Evolutionary conservation across 2,797 vertebrate species (phyloP).

Genomic region (Girardinus metallicus): DNA sequence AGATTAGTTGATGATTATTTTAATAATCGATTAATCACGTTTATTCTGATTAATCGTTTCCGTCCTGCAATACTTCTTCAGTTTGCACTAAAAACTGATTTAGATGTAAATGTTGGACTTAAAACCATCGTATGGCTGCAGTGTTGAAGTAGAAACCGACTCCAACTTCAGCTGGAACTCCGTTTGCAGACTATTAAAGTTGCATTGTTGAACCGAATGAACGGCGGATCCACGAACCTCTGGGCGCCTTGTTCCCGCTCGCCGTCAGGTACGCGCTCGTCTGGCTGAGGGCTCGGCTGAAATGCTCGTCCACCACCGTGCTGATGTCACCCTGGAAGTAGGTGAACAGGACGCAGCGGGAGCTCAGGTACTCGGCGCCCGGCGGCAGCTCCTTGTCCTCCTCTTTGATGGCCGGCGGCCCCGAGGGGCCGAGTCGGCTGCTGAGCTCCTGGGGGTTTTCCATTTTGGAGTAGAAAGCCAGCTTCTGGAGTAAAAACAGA

Average conservation of each 20-base stretch:
- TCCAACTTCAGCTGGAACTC: background rate
- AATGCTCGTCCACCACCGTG: conserved; percentile 95
- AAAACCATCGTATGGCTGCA: background rate
- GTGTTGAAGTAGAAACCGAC: background rate
- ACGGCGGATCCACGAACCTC: conserved; percentile 64
- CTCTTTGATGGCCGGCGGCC: conserved; percentile 92
- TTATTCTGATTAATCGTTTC: too few species aligned
- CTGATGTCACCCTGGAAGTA: conserved; percentile 99
- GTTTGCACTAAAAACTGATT: background rate
- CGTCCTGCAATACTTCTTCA: background rate
- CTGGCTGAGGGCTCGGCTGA: conserved; percentile 96
- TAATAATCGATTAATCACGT: too few species aligned
- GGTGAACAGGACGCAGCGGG: conserved; percentile 95
- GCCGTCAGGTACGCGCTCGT: conserved; percentile 82
- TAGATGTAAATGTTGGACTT: background rate
- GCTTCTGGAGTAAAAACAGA: conserved; percentile 82
- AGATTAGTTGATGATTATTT: too few species aligned
- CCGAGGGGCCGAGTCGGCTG: conserved; percentile 81
- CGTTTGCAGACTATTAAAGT: background rate
- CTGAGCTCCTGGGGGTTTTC: conserved; percentile 90
- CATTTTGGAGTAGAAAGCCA: conserved; percentile 98
- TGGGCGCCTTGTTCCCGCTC: conserved; percentile 81
- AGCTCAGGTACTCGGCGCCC: conserved; percentile 94
- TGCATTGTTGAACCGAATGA: background rate
- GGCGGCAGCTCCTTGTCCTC: conserved; percentile 95